Evolutionary conservation across 2,888 invertebrate species (phyloP).

Genomic region (Apoda limacodes): DNA sequence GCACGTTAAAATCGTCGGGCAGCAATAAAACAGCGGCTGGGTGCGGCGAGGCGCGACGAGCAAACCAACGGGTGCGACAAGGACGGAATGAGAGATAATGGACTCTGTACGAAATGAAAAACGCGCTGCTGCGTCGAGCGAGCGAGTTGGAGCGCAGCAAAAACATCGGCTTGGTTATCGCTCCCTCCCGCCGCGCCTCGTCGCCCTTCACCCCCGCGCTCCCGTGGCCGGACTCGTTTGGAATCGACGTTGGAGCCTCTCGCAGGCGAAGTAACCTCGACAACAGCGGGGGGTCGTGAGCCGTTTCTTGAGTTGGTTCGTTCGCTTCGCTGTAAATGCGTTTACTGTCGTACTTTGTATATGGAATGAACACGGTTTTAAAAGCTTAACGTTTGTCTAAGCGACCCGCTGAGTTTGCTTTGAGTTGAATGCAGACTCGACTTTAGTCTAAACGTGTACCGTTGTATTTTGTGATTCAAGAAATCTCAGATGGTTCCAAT

Average conservation of each 20-base stretch:
- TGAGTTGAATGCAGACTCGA: constrained; percentile 32
- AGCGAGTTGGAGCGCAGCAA: constrained; percentile 62
- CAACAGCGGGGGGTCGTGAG: constrained; percentile 59
- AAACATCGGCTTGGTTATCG: constrained; percentile 68
- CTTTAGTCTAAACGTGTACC: constrained; percentile 35
- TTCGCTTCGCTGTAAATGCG: no score
- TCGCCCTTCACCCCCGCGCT: constrained; percentile 28
- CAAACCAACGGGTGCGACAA: constrained; percentile 47
- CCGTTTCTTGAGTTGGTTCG: constrained; percentile 45
- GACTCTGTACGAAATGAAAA: constrained; percentile 65
- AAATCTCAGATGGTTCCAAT: no score
- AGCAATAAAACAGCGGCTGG: constrained; percentile 69
- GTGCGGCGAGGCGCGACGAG: constrained; percentile 62
- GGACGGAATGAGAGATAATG: constrained; percentile 61
- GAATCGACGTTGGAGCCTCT: constrained; percentile 58
- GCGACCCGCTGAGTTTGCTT: constrained; percentile 37
- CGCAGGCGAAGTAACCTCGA: constrained; percentile 60
- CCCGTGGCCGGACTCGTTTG: constrained; percentile 48
- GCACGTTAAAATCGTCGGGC: constrained; percentile 70
- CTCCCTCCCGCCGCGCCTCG: constrained; percentile 29
- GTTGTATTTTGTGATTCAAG: constrained; percentile 30
- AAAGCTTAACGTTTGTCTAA: constrained; percentile 47
- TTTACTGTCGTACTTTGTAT: no score
- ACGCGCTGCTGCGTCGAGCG: constrained; percentile 61
- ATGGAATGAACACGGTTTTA: no score